These are phyloP conservation scores for Trichogramma dendrolimi DNA, from an alignment of 2,888 invertebrate genomes.

Conservation along the genomic window DNA sequence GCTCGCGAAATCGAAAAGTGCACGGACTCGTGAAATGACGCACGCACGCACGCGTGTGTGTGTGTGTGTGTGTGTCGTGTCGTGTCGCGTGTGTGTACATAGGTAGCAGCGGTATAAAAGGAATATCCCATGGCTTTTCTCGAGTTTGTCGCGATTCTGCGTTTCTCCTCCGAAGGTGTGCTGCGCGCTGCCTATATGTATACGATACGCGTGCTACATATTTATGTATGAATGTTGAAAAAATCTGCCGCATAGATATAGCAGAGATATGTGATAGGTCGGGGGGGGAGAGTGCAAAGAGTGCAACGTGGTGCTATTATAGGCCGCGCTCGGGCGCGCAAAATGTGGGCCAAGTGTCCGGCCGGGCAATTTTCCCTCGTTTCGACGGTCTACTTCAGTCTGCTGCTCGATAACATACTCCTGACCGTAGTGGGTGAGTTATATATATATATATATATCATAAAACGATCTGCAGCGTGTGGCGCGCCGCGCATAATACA, in stretches of 20 bases:
- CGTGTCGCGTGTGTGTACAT: conserved; percentile 35
- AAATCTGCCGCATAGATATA: too few species aligned
- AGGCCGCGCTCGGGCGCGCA: too few species aligned
- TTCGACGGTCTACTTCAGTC: conserved; percentile 66
- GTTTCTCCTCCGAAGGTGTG: not conserved
- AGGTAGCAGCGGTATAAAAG: conserved; percentile 27
- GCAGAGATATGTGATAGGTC: not conserved
- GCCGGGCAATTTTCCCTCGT: conserved; percentile 51
- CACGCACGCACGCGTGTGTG: conserved; percentile 39
- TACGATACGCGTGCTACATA: too few species aligned
- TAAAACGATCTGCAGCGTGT: too few species aligned
- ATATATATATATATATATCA: not conserved
- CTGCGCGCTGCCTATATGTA: not conserved
- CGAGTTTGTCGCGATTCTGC: too few species aligned
- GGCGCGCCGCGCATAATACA: too few species aligned
- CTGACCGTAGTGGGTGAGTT: conserved; percentile 82
- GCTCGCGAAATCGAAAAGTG: conserved; percentile 45
- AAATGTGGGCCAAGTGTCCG: conserved; percentile 23
- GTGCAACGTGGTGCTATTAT: too few species aligned
- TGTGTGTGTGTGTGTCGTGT: conserved; percentile 8
- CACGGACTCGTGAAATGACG: conserved; percentile 46
- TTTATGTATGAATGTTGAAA: accelerated
- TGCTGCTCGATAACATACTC: conserved; percentile 80
- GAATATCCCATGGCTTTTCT: too few species aligned
- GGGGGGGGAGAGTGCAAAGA: not conserved